These are phyloP conservation scores for Gracilinanus agilis DNA, from an alignment of 2,113 vertebrate genomes.

Conservation along the genomic window DNA sequence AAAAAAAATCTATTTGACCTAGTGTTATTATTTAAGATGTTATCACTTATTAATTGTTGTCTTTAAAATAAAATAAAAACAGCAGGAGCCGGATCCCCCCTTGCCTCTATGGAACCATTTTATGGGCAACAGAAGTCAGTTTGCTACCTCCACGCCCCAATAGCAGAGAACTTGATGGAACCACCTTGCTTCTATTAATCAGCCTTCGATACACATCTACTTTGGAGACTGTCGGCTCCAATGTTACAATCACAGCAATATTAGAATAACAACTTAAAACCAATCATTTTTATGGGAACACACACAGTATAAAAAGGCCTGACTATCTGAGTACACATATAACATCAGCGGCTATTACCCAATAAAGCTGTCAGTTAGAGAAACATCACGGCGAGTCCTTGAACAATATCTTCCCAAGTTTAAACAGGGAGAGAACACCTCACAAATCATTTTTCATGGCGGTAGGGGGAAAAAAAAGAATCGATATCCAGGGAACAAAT, in stretches of 20 bases:
- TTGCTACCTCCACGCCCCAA: background rate
- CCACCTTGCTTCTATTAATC: conserved; percentile 46
- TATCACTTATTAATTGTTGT: conserved; percentile 3
- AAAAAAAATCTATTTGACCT: background rate
- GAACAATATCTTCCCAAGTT: conserved; percentile 81
- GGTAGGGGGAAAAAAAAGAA: conserved; percentile 61
- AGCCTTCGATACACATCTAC: conserved; percentile 69
- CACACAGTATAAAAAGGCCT: conserved; percentile 82
- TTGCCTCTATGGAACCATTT: background rate
- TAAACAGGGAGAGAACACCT: conserved; percentile 76
- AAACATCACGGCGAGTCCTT: conserved; percentile 83
- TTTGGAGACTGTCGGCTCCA: conserved; percentile 69
- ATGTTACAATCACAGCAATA: conserved; percentile 76
- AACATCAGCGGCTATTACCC: conserved; percentile 81
- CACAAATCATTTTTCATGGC: conserved; percentile 82
- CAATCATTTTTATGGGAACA: conserved; percentile 84
- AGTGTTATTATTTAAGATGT: conserved; percentile 29
- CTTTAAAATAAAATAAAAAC: conserved; percentile 52
- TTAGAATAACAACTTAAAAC: conserved; percentile 82
- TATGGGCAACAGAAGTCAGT: background rate
- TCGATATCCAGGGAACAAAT: conserved; percentile 74
- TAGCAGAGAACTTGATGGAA: background rate
- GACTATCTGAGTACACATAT: conserved; percentile 79
- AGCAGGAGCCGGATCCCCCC: rapidly evolving
- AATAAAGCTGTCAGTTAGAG: conserved; percentile 86